phyloP scores from a whole-genome alignment of 2,888 invertebrate genomes.

The Scelioninae gen. 2 region DNA sequence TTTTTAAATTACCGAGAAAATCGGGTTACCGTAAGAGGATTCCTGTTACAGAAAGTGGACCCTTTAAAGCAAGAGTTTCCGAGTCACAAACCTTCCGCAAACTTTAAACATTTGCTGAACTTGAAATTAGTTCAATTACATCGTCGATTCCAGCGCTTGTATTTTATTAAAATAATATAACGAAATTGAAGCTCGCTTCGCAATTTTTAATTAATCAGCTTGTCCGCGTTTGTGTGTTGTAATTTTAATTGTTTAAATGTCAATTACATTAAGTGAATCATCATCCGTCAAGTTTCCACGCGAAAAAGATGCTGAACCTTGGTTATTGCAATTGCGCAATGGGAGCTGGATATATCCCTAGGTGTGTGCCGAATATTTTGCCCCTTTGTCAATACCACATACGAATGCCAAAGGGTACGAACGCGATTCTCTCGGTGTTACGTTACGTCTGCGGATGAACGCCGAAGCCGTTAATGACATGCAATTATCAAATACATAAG shows the following conservation, averaged over 20 bases:
- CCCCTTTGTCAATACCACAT: conserved; percentile 29
- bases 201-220: not conserved
- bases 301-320: conserved; percentile 6
- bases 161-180: conserved; percentile 24
- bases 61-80: conserved; percentile 14
- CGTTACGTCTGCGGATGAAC: conserved; percentile 21
- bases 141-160: conserved; percentile 15
- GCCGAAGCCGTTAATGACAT: conserved; percentile 38
- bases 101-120: conserved; percentile 32
- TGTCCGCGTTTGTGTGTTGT: not conserved
- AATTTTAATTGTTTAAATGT: not conserved
- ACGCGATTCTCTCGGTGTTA: conserved; percentile 21
- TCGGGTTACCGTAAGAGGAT: conserved; percentile 26
- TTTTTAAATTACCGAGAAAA: not conserved
- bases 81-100: conserved; percentile 11
- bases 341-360: conserved; percentile 11
- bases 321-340: conserved; percentile 4
- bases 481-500: conserved; percentile 44
- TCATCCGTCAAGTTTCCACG: not conserved
- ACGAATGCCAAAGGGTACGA: conserved; percentile 15
- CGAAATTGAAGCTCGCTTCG: not conserved
- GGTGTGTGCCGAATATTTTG: conserved; percentile 28
- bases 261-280: conserved; percentile 5
- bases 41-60: conserved; percentile 4
- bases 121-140: conserved; percentile 22